Percentiles rank a stretch among this genome's conserved stretches.
phyloP scores from a whole-genome alignment of 2,113 vertebrate species.

The Pseudorectes ferrugineus region DNA sequence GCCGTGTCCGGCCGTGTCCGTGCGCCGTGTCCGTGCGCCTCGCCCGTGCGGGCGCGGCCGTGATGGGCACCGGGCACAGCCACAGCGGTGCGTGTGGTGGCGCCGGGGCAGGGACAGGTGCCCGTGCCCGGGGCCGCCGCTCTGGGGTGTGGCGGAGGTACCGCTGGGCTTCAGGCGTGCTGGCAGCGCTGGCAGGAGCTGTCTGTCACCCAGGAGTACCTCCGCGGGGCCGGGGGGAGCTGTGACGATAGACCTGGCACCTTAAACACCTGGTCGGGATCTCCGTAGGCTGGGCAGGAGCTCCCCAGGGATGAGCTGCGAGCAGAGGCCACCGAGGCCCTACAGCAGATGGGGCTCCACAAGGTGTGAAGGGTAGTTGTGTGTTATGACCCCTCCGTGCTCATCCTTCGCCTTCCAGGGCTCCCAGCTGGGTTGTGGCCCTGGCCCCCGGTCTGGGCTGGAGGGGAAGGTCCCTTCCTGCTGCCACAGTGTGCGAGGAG shows the following conservation, averaged over 20 bases:
- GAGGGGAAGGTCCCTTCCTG: neutral
- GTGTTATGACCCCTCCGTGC: fast-evolving
- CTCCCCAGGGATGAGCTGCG: neutral
- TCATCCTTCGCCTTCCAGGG: neutral
- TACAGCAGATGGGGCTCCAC: fast-evolving
- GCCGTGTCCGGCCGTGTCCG: neutral
- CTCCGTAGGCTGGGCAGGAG: fast-evolving
- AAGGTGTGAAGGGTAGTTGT: fast-evolving
- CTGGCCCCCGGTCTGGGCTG: fast-evolving
- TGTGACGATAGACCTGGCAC: fast-evolving
- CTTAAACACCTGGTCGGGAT: fast-evolving
- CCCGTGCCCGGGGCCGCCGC: neutral
- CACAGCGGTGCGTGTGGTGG: neutral
- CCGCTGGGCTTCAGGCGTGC: neutral
- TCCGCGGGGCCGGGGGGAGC: neutral
- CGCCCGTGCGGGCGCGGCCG: neutral
- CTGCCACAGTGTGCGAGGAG: neutral
- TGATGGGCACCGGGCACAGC: neutral
- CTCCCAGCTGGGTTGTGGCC: neutral
- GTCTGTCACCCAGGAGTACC: neutral
- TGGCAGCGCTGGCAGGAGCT: neutral
- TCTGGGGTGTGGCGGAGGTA: neutral
- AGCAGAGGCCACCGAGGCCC: neutral
- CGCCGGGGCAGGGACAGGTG: neutral
- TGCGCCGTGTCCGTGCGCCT: neutral